Base-by-base conservation (phyloP, 2,797 vertebrate genomes). In the Alosa sapidissima region DNA sequence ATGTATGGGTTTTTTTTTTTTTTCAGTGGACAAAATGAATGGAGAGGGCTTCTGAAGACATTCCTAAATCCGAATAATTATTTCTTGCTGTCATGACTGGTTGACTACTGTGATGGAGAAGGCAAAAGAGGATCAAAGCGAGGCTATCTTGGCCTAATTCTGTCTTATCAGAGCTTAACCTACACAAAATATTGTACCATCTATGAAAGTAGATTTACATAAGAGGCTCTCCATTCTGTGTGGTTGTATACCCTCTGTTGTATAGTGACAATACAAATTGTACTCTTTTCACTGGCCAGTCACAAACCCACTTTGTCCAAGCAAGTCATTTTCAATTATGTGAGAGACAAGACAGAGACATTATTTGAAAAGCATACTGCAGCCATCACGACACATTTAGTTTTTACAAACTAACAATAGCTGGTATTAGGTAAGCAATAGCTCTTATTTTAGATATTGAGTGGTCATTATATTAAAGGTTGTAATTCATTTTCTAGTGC, bases 141-240 rank as follows among this genome's bases (percentile, higher is more conserved):
- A 47, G 72, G 9, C 72, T 45, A 78, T 36, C 93, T 93, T 95
- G 94, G 93, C 94, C 95, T 95, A 94, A 94, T 95, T 96, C 94
- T 92, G 94, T 95, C 93, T 95, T 94, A 95, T 96, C 94, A 95
- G 93, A 78, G 5, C 14, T 78, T 78, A 47, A 78, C 41, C 72
- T 78, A 41, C 41, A 10, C 16, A 78, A 45, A 47, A 33, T 6
- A 41, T 75, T 41, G 41, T 45, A 45, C 21, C 16, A 75, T 45
- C 16, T 41, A 45, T 16, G 14, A 75, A 16, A 5, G 3, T 2
- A 33, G 0, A 65, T 65, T 8, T 6, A 68, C 24, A 75, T 41
- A 78, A 45, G 41, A 45, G 41, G 16, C 45, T 5, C 28, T 5
- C 36, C 11, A 3, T 3, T 68, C 9, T 68, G 62, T 72, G 33